Base-by-base conservation (phyloP, 1,140 invertebrate genomes). In the Scaptomyza pallida region DNA sequence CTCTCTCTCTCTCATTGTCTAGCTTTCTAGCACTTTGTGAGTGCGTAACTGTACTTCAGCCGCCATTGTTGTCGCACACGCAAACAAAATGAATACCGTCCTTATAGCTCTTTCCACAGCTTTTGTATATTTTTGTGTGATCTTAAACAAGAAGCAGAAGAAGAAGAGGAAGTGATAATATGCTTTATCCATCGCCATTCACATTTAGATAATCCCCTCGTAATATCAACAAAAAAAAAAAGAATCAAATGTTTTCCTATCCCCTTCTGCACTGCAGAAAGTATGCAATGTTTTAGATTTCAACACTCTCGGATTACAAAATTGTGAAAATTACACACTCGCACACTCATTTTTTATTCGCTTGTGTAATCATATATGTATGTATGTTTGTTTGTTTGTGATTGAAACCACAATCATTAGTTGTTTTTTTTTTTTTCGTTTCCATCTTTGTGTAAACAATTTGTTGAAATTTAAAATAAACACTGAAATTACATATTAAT, bases 221-320 rank as follows among this genome's bases (percentile, higher is more conserved):
- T 47, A 19, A 37, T 19, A 9, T 21, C 44, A 10, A 13, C 33
- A n/a, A 33, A 9, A 17, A 55, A 26, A 64, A 15, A 8, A n/a
- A 26, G n/a, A 45, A 5, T 3, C 33, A 8, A 35, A 35, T 35
- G 12, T 12, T 35, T 10, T 8, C 30, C 30, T 5, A n/a, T n/a
- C n/a, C 21, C 23, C 23, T 6, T 5, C 2, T 4, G 30, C 10
- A 44, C 12, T 15, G 30, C 13, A 33, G 21, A 48, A 47, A 30
- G 33, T 41, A 37, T 21, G 26, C 43, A 56, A 55, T 45, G n/a
- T 63, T 54, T 17, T 19, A 21, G 21, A 41, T 10, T 5, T 15
- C 8, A 26, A 50, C 19, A 52, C 21, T 54, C 35, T 40, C 2
- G 12, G 13, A 0, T 55, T 55, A 41, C 35, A 4, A 41, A 37